These are phyloP conservation scores for Nipponacmea schrenckii DNA, from an alignment of 2,888 invertebrate genomes.

Conservation along the genomic window DNA sequence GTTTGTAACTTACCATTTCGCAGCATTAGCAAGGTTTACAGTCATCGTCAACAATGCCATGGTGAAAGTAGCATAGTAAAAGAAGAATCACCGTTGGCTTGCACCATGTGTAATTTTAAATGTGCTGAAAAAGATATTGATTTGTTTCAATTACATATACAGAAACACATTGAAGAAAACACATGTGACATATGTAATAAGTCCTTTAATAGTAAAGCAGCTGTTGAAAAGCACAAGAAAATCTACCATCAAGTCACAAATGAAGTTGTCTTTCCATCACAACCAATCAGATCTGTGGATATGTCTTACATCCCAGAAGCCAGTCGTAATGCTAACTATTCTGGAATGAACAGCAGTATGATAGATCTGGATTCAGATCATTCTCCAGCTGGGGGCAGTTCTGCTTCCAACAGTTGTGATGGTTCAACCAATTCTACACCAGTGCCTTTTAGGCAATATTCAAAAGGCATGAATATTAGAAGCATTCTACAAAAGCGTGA, in stretches of 20 bases:
- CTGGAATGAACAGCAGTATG: background rate
- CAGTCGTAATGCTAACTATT: background rate
- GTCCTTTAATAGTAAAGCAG: conserved; percentile 35
- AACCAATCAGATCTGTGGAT: background rate
- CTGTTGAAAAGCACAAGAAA: conserved; percentile 35
- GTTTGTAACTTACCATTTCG: background rate
- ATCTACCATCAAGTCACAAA: background rate
- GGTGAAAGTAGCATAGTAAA: background rate
- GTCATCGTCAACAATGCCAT: conserved; percentile 4
- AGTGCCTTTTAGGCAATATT: background rate
- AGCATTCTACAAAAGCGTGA: background rate
- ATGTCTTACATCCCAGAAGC: background rate
- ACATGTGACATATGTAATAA: conserved; percentile 35
- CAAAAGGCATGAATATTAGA: background rate
- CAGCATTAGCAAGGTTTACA: conserved; percentile 1
- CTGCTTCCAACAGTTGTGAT: background rate
- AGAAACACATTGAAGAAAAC: background rate
- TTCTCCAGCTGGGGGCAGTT: background rate
- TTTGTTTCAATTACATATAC: background rate
- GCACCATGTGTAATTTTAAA: background rate
- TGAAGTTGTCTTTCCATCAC: conserved; percentile 1
- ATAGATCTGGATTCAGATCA: background rate
- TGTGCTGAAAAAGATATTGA: conserved; percentile 1
- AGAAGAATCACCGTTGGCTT: background rate
- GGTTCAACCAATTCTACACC: background rate